A percentile compares a stretch with the other conserved stretches of the same genome.
Evolutionary conservation across 2,888 invertebrate genomes (phyloP).

Genomic region (Epirrhoe tristata): DNA sequence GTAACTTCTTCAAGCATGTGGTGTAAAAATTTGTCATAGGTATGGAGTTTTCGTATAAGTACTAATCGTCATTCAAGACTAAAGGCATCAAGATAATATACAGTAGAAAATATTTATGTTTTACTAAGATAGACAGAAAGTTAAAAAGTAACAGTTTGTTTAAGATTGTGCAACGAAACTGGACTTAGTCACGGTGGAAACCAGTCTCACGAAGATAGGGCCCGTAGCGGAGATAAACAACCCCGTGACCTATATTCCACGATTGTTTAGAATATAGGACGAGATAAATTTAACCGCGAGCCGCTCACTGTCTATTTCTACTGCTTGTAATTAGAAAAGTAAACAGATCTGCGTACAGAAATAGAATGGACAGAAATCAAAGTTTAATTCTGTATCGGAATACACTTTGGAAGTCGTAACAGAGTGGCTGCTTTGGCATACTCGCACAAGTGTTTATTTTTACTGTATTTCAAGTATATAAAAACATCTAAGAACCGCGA

Average conservation of each 20-base stretch:
- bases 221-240: slow-evolving; percentile 51
- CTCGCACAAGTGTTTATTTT: neutral
- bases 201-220: slow-evolving; percentile 36
- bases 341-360: slow-evolving; percentile 64
- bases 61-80: too few species aligned
- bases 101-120: neutral
- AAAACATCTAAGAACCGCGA: neutral
- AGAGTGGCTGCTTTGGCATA: neutral
- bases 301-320: slow-evolving; percentile 70
- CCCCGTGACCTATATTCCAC: slow-evolving; percentile 71
- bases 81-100: neutral
- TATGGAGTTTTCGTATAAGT: too few species aligned
- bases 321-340: slow-evolving; percentile 73
- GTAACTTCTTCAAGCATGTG: too few species aligned
- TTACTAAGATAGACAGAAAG: neutral
- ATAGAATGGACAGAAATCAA: slow-evolving; percentile 61
- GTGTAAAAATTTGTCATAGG: too few species aligned
- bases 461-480: neutral
- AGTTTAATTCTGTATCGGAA: slow-evolving; percentile 38
- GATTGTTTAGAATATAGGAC: slow-evolving; percentile 74
- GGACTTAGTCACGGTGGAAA: slow-evolving; percentile 13
- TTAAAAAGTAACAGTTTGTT: slow-evolving; percentile 5
- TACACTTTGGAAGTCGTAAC: slow-evolving; percentile 21
- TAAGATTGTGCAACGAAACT: slow-evolving; percentile 20
- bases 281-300: slow-evolving; percentile 75